phyloP scores from a whole-genome alignment of 1,140 invertebrate genomes.

The Drosophila lacertosa region DNA sequence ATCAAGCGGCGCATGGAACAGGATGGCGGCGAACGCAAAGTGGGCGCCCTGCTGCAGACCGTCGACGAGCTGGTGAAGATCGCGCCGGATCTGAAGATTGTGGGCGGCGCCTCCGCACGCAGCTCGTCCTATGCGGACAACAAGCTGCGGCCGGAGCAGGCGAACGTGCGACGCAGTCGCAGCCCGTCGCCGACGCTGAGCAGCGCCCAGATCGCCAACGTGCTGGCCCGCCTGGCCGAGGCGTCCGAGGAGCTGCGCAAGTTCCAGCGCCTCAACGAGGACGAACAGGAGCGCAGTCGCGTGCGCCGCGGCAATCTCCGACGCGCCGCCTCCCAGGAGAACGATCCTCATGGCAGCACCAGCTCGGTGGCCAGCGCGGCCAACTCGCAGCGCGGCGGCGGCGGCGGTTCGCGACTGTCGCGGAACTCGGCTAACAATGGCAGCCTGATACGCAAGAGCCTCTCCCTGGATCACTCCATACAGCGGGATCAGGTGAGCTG shows the following conservation, averaged over 20 bases:
- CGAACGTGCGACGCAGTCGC: slow-evolving; percentile 69
- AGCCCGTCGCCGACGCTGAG: slow-evolving; percentile 75
- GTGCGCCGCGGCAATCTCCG: slow-evolving; percentile 82
- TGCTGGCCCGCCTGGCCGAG: slow-evolving; percentile 84
- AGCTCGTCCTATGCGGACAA: slow-evolving; percentile 47
- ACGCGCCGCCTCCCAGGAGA: slow-evolving; percentile 85
- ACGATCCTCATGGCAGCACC: slow-evolving; percentile 77
- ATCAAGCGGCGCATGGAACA: slow-evolving; percentile 87
- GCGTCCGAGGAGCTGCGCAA: slow-evolving; percentile 85
- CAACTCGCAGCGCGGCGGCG: slow-evolving; percentile 75
- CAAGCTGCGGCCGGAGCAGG: slow-evolving; percentile 73
- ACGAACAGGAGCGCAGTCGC: slow-evolving; percentile 85
- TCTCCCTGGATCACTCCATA: slow-evolving; percentile 90
- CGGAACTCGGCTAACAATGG: slow-evolving; percentile 85
- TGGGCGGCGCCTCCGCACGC: slow-evolving; percentile 61
- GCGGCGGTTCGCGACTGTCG: slow-evolving; percentile 67
- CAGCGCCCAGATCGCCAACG: slow-evolving; percentile 78
- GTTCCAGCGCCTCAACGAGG: slow-evolving; percentile 84
- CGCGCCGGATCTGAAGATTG: slow-evolving; percentile 87
- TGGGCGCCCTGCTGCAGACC: slow-evolving; percentile 88
- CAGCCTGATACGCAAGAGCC: slow-evolving; percentile 89
- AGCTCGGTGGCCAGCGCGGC: slow-evolving; percentile 75
- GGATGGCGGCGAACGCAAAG: slow-evolving; percentile 81
- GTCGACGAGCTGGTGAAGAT: slow-evolving; percentile 91
- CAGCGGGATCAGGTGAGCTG: slow-evolving; percentile 76